These are phyloP conservation scores for Sebastes minor DNA, from an alignment of 2,797 vertebrate species.

Conservation along the genomic window DNA sequence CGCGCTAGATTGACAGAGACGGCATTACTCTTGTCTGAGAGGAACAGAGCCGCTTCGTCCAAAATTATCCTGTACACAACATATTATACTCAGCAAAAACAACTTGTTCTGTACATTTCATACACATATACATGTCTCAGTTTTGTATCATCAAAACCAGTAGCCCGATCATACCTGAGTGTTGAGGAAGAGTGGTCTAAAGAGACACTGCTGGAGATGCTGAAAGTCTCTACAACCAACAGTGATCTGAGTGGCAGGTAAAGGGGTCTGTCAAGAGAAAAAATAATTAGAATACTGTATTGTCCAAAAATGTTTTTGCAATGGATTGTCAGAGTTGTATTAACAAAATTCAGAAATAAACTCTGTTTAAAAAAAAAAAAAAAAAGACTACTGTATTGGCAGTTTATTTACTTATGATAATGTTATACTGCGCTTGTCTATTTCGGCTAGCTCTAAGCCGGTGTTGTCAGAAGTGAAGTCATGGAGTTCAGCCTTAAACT, in stretches of 20 bases:
- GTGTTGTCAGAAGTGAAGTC: background rate
- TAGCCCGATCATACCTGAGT: constrained; percentile 84
- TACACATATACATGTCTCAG: background rate
- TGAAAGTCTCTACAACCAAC: constrained; percentile 96
- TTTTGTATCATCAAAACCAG: background rate
- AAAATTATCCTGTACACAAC: constrained; percentile 89
- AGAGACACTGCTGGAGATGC: constrained; percentile 94
- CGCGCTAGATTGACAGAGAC: constrained; percentile 89
- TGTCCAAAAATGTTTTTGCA: no score
- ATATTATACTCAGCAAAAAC: constrained; percentile 1
- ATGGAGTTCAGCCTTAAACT: background rate
- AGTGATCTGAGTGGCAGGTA: constrained; percentile 92
- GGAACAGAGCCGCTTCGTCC: constrained; percentile 94
- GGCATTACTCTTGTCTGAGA: constrained; percentile 93
- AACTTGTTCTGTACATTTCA: background rate
- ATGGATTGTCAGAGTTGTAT: no score
- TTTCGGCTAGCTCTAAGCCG: background rate
- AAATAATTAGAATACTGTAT: constrained; percentile 5
- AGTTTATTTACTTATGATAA: background rate
- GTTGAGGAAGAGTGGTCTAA: constrained; percentile 94
- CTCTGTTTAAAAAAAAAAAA: no score
- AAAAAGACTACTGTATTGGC: background rate
- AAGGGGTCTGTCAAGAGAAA: constrained; percentile 84
- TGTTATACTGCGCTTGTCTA: background rate
- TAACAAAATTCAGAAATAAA: no score